Conservation (phyloP, 2,888 invertebrate species). For the Acleris literana region DNA sequence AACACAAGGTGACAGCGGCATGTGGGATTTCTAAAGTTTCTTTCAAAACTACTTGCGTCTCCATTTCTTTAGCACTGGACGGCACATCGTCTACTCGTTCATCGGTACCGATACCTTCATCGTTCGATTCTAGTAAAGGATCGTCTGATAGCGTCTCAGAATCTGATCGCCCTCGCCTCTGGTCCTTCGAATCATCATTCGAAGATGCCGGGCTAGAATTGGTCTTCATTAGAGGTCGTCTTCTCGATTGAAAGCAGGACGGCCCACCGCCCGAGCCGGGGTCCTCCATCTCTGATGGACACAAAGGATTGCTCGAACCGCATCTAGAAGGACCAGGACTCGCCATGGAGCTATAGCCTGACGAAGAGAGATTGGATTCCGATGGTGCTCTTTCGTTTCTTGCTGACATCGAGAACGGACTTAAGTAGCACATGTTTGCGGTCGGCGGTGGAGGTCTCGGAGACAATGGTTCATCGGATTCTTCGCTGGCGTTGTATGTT, state of each 20-base stretch:
- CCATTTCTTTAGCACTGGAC: conserved; percentile 86
- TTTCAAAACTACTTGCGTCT: conserved; percentile 68
- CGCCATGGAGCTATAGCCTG: conserved; percentile 93
- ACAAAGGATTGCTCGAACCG: conserved; percentile 91
- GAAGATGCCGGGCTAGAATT: conserved; percentile 78
- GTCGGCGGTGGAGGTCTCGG: conserved; percentile 83
- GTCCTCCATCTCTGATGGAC: conserved; percentile 90
- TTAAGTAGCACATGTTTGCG: conserved; percentile 88
- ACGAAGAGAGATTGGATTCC: conserved; percentile 92
- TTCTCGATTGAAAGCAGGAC: conserved; percentile 81
- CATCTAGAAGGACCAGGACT: conserved; percentile 92
- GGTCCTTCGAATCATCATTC: conserved; percentile 74
- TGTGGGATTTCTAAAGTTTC: conserved; percentile 77
- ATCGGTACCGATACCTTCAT: conserved; percentile 91
- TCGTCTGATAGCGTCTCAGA: conserved; percentile 90
- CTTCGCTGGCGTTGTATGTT: conserved; percentile 90
- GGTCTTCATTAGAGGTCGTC: conserved; percentile 85
- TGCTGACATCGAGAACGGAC: conserved; percentile 89
- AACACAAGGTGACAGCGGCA: conserved; percentile 53
- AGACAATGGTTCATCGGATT: conserved; percentile 89
- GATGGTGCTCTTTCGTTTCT: conserved; percentile 90
- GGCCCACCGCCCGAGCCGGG: conserved; percentile 85
- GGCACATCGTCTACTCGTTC: conserved; percentile 89
- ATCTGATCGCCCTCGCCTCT: conserved; percentile 86
- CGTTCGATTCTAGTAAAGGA: conserved; percentile 87